Percentiles rank a stretch among this genome's conserved stretches.
Evolutionary conservation across 2,113 vertebrate species (phyloP).

Genomic region (Gobio gobio): DNA sequence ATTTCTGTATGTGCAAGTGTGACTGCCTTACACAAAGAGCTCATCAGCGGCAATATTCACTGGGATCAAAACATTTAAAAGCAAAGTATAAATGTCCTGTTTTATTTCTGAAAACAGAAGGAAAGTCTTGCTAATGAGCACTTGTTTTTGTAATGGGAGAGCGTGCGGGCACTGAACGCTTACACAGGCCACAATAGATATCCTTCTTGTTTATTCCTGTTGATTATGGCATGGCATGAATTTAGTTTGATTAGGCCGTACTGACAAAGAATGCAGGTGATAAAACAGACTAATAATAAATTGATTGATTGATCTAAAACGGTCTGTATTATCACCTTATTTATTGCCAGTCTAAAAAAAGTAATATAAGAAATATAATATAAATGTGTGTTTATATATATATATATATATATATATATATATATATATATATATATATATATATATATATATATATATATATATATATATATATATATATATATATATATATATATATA

Average conservation of each 20-base stretch:
- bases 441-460: too few relatives aligned
- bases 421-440: too few relatives aligned
- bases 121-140: slow-evolving; percentile 41
- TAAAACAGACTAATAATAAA: background rate
- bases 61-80: slow-evolving; percentile 39
- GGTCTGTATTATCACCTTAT: too few relatives aligned
- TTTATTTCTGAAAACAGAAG: slow-evolving; percentile 16
- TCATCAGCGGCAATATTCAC: slow-evolving; percentile 34
- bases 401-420: too few relatives aligned
- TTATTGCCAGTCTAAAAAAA: too few relatives aligned
- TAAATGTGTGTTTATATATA: too few relatives aligned
- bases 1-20: slow-evolving; percentile 14
- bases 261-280: slow-evolving; percentile 1
- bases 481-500: too few relatives aligned
- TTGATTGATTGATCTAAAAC: too few relatives aligned
- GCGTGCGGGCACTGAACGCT: background rate
- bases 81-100: slow-evolving; percentile 4
- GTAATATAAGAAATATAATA: too few relatives aligned
- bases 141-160: slow-evolving; percentile 35
- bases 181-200: background rate
- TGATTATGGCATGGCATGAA: slow-evolving; percentile 4
- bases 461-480: too few relatives aligned
- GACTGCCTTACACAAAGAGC: slow-evolving; percentile 27
- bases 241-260: background rate
- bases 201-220: background rate